Evolutionary conservation across 2,113 vertebrate genomes (phyloP).

Genomic region (Theropithecus gelada): DNA sequence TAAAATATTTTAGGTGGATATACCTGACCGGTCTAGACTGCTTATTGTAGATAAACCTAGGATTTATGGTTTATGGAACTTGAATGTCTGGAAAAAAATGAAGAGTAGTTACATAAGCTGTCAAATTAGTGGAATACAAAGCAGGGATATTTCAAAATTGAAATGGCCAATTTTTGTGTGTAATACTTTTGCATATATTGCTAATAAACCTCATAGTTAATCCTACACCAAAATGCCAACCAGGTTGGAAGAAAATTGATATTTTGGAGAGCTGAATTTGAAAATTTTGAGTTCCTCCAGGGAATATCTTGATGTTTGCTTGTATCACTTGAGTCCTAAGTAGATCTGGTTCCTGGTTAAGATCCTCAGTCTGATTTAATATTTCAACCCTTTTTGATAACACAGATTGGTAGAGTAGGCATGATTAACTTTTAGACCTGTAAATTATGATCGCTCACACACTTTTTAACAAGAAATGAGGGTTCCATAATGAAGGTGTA

Average conservation of each 20-base stretch:
- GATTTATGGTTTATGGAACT: background rate
- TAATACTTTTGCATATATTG: background rate
- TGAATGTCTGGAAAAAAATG: background rate
- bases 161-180: background rate
- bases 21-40: background rate
- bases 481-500: background rate
- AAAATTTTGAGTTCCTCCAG: background rate
- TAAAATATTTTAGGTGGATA: background rate
- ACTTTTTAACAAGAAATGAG: background rate
- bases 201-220: background rate
- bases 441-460: too few species aligned
- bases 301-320: background rate
- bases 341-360: background rate
- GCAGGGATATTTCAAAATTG: background rate
- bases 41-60: background rate
- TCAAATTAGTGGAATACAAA: background rate
- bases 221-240: background rate
- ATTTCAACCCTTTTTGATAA: background rate
- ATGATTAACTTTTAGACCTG: background rate
- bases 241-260: background rate
- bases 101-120: background rate
- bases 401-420: fast-evolving
- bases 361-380: background rate
- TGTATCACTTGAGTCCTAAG: background rate
- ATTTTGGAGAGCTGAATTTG: background rate